Base-by-base conservation (phyloP, 2,113 vertebrate species). In the Percina caprodes region DNA sequence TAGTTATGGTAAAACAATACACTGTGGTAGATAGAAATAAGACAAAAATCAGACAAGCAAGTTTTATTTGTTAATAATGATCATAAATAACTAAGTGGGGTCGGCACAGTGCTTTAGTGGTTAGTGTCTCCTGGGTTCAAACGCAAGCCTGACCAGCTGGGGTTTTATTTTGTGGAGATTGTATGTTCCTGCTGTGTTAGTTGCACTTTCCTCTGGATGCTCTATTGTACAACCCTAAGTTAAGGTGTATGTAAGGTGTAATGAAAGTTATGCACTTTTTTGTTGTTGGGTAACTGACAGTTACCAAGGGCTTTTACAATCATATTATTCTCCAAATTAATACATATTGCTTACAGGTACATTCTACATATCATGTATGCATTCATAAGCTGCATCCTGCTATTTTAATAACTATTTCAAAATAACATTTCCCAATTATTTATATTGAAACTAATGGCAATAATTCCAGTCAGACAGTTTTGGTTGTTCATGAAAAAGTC, bases 401-500 rank as follows among this genome's bases (percentile, higher is more conserved):
- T 61, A 4, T 82, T 15, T 39, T 12, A 3, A 19, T 62, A 30
- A 49, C 49, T 46, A 76, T 60, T 66, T 76, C 48, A 46, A 54
- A 59, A 76, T 15, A 54, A 21, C 15, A 52, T 83, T 78, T 77
- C 45, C 24, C 65, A 83, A 74, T 83, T 77, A 42, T 42, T 76
- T 24, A 33, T 15, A 49, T 39, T 74, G 54, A 60, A 77, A 68
- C 3, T 49, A 52, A 61, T 10, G 39, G 69, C 26, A n/a, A 19
- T 42, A 66, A 66, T 74, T 18, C 12, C 65, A 78, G 65, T 24
- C 23, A 54, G 58, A 69, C 71, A 78, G 33, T 19, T 75, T 68
- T 79, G 74, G 72, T 80, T 71, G 62, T 14, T 74, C 45, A 46
- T 46, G 39, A 42, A 75, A 83, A 80, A 68, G 77, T 79, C 74